Base-by-base conservation (phyloP, 1,140 invertebrate genomes). In the Hylaeus anthracinus region DNA sequence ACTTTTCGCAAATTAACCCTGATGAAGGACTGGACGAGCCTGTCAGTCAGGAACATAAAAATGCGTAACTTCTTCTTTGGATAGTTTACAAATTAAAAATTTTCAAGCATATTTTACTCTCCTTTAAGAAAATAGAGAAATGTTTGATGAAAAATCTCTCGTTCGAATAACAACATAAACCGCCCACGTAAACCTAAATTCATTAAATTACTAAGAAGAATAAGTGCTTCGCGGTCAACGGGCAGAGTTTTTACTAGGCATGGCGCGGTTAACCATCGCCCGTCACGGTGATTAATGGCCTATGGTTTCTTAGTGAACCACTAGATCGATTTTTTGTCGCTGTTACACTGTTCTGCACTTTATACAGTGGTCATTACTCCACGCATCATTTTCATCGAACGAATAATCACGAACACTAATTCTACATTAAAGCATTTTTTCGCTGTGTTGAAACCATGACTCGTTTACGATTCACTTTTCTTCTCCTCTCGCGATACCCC, bases 271-370 rank as follows among this genome's bases (percentile, higher is more conserved):
- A 85, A 85, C 71, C 79, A 84, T 73, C 77, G 73, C 70, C 66
- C 79, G 82, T 75, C 77, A 69, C 66, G 48, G 45, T 85, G 83
- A 85, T 85, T 73, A 71, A 85, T 85, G 67, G 67, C 39, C 53
- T 61, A 64, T 60, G 67, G 43, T 26, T 79, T 63, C 64, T 72
- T 78, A 78, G 66, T 37, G 78, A 84, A 83, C 53, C 77, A 78
- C 79, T 58, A 67, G 73, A 51, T 65, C 69, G 83, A 85, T 84
- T 85, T 26, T 85, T 78, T 78, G 76, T 66, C 82, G 67, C 71
- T 56, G 66, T 26, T 84, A 85, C 83, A 85, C 76, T 79, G 77
- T 85, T 85, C 82, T 74, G 83, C 83, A 85, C 83, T 85, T 83
- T 84, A 71, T 73, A 58, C 71, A 73, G 60, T 48, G 66, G 61